phyloP scores from a whole-genome alignment of 2,113 vertebrate genomes.

The Dipodomys spectabilis region DNA sequence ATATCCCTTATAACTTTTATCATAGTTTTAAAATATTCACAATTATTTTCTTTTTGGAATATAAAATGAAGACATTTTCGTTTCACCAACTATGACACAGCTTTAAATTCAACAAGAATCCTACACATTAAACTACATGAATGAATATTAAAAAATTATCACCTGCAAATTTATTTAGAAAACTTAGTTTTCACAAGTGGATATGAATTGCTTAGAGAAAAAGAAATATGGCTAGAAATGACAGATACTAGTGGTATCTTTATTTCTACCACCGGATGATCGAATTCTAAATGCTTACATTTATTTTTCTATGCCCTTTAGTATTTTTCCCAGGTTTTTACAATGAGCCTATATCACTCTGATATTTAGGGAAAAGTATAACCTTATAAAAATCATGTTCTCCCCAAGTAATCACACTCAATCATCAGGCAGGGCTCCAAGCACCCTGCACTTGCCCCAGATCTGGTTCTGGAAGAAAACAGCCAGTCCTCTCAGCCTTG shows the following conservation, averaged over 20 bases:
- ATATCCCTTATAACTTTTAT: neutral
- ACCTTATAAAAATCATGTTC: constrained; percentile 11
- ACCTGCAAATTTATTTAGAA: constrained; percentile 31
- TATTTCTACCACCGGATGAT: neutral
- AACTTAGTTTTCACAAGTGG: neutral
- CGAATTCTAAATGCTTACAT: neutral
- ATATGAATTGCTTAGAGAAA: constrained; percentile 12
- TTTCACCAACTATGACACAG: constrained; percentile 11
- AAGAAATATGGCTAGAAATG: neutral
- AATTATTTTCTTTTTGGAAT: constrained; percentile 35
- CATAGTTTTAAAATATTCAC: neutral
- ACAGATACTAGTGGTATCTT: neutral
- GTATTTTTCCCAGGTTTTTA: constrained; percentile 18
- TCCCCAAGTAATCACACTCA: neutral
- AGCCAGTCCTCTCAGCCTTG: neutral
- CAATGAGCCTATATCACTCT: neutral
- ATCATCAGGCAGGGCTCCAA: neutral
- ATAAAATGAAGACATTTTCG: constrained; percentile 38
- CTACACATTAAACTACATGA: neutral
- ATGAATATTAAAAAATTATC: constrained; percentile 43
- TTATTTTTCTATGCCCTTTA: constrained; percentile 13
- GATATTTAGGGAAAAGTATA: neutral
- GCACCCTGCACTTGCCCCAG: too few species aligned
- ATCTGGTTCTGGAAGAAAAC: neutral
- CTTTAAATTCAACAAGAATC: constrained; percentile 38